Conservation (phyloP, 2,888 invertebrate species). For the Calameuta pallipes region DNA sequence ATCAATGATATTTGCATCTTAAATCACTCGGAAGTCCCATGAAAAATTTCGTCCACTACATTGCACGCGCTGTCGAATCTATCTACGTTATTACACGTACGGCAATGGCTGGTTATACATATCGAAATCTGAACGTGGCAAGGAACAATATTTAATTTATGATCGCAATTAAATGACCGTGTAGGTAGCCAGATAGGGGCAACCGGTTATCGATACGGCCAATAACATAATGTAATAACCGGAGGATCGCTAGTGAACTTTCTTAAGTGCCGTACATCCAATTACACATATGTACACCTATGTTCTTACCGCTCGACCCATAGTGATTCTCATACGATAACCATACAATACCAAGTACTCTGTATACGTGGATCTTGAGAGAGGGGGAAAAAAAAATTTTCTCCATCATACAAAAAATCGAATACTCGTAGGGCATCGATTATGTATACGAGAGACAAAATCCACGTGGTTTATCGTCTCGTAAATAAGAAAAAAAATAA, state of each 20-base stretch:
- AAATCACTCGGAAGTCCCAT: background rate
- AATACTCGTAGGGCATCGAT: background rate
- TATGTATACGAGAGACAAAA: background rate
- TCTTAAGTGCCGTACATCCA: background rate
- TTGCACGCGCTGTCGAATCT: slow-evolving; percentile 27
- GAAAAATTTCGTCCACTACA: background rate
- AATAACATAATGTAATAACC: slow-evolving; percentile 4
- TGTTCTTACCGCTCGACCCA: background rate
- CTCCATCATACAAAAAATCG: background rate
- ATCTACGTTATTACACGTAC: slow-evolving; percentile 10
- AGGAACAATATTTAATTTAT: slow-evolving; percentile 40
- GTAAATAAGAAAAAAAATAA: background rate
- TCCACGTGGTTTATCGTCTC: background rate
- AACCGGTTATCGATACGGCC: slow-evolving; percentile 5
- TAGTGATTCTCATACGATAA: background rate
- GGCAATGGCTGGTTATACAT: slow-evolving; percentile 17
- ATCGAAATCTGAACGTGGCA: slow-evolving; percentile 22
- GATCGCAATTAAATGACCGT: slow-evolving; percentile 35
- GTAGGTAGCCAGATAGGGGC: slow-evolving; percentile 13
- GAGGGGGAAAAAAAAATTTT: background rate
- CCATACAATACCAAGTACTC: background rate
- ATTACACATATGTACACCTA: background rate
- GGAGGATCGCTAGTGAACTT: background rate
- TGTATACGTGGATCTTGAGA: background rate
- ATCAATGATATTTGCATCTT: slow-evolving; percentile 19